Conservation (phyloP, 2,888 invertebrate genomes). For the Cabera pusaria region DNA sequence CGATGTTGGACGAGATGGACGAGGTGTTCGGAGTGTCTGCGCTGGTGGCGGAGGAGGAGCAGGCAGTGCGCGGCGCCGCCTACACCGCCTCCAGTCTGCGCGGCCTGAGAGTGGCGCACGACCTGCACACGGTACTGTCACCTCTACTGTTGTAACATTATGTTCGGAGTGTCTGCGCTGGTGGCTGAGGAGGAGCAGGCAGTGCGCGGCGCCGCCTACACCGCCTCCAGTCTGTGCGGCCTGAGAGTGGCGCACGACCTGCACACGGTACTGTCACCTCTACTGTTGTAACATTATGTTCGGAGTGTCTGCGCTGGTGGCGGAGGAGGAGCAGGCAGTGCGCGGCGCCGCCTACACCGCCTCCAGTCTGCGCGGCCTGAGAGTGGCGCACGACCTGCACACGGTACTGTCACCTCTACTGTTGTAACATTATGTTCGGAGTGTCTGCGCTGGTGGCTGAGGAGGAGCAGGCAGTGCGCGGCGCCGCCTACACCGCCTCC, state of each 20-base stretch:
- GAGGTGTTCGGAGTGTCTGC: constrained; percentile 95
- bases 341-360: too few species aligned
- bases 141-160: too few species aligned
- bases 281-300: too few species aligned
- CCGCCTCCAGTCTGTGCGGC: constrained; percentile 86
- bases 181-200: constrained; percentile 88
- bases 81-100: constrained; percentile 91
- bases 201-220: background rate
- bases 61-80: constrained; percentile 72
- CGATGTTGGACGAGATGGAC: constrained; percentile 97
- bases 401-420: constrained; percentile 55
- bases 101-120: constrained; percentile 89
- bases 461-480: constrained; percentile 66
- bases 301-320: constrained; percentile 93
- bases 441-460: constrained; percentile 92
- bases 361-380: constrained; percentile 89
- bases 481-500: too few species aligned
- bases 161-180: constrained; percentile 94
- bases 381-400: constrained; percentile 86
- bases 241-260: constrained; percentile 88
- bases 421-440: too few species aligned
- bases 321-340: constrained; percentile 83
- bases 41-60: constrained; percentile 89
- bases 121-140: constrained; percentile 78
- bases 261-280: constrained; percentile 61